phyloP scores from a whole-genome alignment of 2,888 invertebrate genomes.

The Agriotes lineatus region DNA sequence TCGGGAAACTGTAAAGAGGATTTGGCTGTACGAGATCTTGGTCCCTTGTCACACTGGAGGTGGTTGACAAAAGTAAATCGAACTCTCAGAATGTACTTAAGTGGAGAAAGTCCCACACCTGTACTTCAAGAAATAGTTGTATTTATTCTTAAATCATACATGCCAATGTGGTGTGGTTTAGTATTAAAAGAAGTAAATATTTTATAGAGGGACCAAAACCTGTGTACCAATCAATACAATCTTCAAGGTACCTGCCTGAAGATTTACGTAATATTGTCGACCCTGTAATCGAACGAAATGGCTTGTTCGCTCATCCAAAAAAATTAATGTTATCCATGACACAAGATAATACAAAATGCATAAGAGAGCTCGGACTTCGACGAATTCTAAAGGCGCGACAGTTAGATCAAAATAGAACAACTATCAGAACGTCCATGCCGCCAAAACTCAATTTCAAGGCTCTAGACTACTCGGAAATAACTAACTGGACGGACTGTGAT shows the following conservation, averaged over 20 bases:
- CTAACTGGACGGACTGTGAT: neutral
- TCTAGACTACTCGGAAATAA: neutral
- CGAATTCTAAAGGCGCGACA: neutral
- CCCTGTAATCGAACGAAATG: neutral
- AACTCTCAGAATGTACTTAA: neutral
- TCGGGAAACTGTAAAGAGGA: no score
- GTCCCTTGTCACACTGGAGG: neutral
- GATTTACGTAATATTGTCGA: neutral
- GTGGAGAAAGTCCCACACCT: neutral
- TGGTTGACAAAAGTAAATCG: neutral
- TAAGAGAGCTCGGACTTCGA: neutral
- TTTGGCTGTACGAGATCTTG: no score
- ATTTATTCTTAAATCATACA: slow-evolving; percentile 1
- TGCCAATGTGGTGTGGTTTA: neutral
- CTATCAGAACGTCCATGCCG: neutral
- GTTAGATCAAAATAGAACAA: neutral
- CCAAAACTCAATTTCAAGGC: neutral
- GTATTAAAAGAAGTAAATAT: no score
- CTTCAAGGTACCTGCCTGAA: neutral
- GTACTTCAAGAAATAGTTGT: neutral
- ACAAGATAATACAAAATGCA: neutral
- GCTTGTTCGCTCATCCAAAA: neutral
- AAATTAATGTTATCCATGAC: neutral
- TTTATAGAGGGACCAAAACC: neutral
- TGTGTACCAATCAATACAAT: neutral